Conservation (phyloP, 2,113 vertebrate genomes). For the Lichenostomus cassidix region DNA sequence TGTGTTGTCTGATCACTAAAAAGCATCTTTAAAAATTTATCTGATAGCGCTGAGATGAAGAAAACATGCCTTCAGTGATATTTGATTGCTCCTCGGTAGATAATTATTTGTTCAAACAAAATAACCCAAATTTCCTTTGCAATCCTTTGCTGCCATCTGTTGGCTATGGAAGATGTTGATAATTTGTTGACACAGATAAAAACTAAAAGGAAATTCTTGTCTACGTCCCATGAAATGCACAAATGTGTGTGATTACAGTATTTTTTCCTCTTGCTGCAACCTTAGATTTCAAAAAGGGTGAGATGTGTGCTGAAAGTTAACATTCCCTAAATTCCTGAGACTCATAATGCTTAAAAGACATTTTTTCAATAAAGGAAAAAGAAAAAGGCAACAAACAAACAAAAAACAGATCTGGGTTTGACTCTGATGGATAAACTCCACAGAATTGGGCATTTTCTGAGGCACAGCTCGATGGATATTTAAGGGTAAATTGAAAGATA, state of each 20-base stretch:
- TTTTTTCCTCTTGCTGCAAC: background rate
- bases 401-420: background rate
- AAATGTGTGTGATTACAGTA: background rate
- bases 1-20: slow-evolving; percentile 49
- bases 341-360: background rate
- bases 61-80: slow-evolving; percentile 63
- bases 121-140: background rate
- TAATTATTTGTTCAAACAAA: slow-evolving; percentile 63
- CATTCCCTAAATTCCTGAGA: background rate
- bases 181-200: background rate
- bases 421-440: background rate
- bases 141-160: slow-evolving; percentile 75
- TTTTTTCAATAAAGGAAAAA: background rate
- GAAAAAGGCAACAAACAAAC: background rate
- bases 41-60: slow-evolving; percentile 48
- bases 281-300: background rate
- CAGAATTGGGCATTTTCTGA: background rate
- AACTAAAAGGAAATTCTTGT: background rate
- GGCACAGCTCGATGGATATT: background rate
- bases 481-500: background rate
- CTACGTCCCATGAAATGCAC: background rate
- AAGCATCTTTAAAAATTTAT: slow-evolving; percentile 66
- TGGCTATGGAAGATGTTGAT: background rate
- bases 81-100: slow-evolving; percentile 65
- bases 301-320: background rate